Evolutionary conservation across 2,888 invertebrate genomes (phyloP).

Genomic region (Nymphalis polychloros): DNA sequence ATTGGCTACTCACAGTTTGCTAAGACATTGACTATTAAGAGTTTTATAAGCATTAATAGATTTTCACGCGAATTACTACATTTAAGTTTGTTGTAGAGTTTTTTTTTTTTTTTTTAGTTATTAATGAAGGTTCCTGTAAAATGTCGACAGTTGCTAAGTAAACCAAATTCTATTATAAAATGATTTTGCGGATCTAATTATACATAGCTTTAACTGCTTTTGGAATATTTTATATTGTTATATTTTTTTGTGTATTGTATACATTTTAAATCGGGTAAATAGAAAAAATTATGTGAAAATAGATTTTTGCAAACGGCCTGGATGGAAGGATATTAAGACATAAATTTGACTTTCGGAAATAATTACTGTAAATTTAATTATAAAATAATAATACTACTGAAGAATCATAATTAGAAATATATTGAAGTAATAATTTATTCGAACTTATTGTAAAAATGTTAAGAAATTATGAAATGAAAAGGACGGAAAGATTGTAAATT

Average conservation of each 20-base stretch:
- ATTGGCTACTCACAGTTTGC: background rate
- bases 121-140: background rate
- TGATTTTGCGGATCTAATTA: background rate
- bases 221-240: no score
- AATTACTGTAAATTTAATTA: no score
- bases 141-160: background rate
- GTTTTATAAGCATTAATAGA: background rate
- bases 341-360: no score
- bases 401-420: background rate
- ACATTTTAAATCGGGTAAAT: no score
- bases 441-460: background rate
- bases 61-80: background rate
- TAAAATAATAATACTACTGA: background rate
- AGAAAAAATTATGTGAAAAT: no score
- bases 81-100: background rate
- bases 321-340: no score
- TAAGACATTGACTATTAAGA: background rate
- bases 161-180: background rate
- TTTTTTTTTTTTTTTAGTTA: background rate
- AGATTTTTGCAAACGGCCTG: no score
- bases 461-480: background rate
- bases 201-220: no score
- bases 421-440: slow-evolving; percentile 10
- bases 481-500: slow-evolving; percentile 6
- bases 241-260: no score